Evolutionary conservation across 2,113 vertebrate genomes (phyloP).

Genomic region (Chaetodon auriga): DNA sequence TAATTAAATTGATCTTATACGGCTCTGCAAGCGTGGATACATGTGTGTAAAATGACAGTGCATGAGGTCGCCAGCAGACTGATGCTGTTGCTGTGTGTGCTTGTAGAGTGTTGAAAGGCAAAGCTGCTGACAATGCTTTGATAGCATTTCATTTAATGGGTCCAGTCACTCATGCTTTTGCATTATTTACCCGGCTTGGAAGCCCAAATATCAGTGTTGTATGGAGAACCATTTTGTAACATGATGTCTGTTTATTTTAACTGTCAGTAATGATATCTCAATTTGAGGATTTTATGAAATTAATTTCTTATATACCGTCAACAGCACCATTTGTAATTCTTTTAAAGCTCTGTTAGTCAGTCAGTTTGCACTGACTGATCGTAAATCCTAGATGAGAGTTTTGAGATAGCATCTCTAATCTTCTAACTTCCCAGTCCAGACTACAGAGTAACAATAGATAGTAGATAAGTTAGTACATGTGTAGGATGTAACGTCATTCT

Average conservation of each 20-base stretch:
- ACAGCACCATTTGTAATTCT: neutral
- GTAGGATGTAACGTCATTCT: neutral
- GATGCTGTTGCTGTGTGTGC: neutral
- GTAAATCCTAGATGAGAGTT: neutral
- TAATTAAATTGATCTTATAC: neutral
- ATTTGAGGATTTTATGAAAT: neutral
- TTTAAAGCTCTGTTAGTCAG: neutral
- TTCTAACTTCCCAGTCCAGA: slow-evolving; percentile 19
- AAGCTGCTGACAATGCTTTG: neutral
- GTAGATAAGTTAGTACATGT: neutral
- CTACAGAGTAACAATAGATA: neutral
- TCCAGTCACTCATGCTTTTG: neutral
- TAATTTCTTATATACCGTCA: neutral
- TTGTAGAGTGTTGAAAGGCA: neutral
- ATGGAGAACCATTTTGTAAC: neutral
- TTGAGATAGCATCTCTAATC: neutral
- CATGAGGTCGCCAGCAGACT: neutral
- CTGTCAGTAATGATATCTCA: neutral
- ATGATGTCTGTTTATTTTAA: neutral
- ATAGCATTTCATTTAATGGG: neutral
- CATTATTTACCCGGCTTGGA: too few species aligned
- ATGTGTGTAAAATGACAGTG: neutral
- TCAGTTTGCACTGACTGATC: slow-evolving; percentile 2
- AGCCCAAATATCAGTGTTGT: neutral
- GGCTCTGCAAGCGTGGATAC: neutral